These are phyloP conservation scores for Torymus tubicola DNA, from an alignment of 2,888 invertebrate species.

Conservation along the genomic window DNA sequence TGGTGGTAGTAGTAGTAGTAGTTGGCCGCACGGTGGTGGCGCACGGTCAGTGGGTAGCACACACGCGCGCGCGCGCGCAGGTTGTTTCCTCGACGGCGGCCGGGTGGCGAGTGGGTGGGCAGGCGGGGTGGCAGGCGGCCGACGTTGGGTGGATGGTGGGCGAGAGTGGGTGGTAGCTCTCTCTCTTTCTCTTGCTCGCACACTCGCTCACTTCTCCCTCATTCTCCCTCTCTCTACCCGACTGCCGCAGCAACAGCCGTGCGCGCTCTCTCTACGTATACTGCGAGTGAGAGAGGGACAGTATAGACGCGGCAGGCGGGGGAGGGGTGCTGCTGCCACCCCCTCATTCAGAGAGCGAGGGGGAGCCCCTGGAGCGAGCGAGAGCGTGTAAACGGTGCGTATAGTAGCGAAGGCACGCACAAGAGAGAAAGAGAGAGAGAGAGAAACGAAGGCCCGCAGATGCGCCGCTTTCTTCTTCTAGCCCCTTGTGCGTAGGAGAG, in stretches of 20 bases:
- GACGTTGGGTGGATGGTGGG: constrained; percentile 71
- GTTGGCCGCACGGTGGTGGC: constrained; percentile 4
- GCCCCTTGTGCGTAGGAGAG: constrained; percentile 22
- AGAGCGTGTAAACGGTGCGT: constrained; percentile 63
- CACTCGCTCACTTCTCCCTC: constrained; percentile 63
- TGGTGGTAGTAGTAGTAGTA: too few relatives aligned
- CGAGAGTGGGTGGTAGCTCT: constrained; percentile 63
- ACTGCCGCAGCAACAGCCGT: too few relatives aligned
- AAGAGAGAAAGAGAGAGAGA: constrained; percentile 32
- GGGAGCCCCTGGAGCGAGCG: constrained; percentile 61
- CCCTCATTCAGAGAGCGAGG: constrained; percentile 60
- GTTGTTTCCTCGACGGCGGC: constrained; percentile 76
- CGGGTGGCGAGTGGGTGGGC: constrained; percentile 76
- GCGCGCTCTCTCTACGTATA: too few relatives aligned
- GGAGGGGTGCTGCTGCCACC: constrained; percentile 17
- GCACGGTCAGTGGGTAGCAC: background rate
- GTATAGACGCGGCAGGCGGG: background rate
- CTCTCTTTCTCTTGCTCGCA: constrained; percentile 71
- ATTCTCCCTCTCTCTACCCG: constrained; percentile 68
- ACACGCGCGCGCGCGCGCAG: constrained; percentile 66
- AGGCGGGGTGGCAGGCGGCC: constrained; percentile 71
- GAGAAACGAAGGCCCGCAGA: constrained; percentile 24
- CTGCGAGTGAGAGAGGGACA: too few relatives aligned
- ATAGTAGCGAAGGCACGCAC: constrained; percentile 61
- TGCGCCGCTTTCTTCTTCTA: constrained; percentile 41